phyloP scores from a whole-genome alignment of 2,797 vertebrate species.

The Tangara arthus region DNA sequence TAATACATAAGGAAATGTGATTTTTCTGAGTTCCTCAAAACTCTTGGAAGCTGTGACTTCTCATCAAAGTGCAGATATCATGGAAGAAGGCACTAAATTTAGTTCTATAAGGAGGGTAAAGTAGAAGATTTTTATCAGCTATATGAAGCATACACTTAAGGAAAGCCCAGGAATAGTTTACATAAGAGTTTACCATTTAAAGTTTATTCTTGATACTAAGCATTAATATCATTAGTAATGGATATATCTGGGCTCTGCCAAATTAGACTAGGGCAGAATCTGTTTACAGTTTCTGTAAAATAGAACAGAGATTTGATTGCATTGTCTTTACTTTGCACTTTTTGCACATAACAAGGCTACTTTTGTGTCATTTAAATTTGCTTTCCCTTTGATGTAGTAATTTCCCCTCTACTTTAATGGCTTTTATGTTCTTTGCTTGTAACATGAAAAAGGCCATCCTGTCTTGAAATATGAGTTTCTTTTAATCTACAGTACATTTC shows the following conservation, averaged over 20 bases:
- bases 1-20: background rate
- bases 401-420: slow-evolving; percentile 60
- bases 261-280: background rate
- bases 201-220: background rate
- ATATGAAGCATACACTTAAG: background rate
- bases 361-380: slow-evolving; percentile 57
- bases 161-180: background rate
- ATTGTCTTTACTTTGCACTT: slow-evolving; percentile 44
- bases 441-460: slow-evolving; percentile 40
- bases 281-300: background rate
- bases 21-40: background rate
- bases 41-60: background rate
- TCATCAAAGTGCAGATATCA: background rate
- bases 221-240: background rate
- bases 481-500: slow-evolving; percentile 32
- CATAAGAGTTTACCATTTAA: background rate
- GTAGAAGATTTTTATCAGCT: background rate
- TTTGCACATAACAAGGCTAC: slow-evolving; percentile 22
- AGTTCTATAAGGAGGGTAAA: background rate
- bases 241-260: background rate
- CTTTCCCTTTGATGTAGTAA: slow-evolving; percentile 65
- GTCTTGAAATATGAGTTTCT: slow-evolving; percentile 17
- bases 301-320: background rate
- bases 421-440: slow-evolving; percentile 39
- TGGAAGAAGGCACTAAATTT: background rate